Evolutionary conservation across 2,797 vertebrate species (phyloP).

Genomic region (Microtus californicus): DNA sequence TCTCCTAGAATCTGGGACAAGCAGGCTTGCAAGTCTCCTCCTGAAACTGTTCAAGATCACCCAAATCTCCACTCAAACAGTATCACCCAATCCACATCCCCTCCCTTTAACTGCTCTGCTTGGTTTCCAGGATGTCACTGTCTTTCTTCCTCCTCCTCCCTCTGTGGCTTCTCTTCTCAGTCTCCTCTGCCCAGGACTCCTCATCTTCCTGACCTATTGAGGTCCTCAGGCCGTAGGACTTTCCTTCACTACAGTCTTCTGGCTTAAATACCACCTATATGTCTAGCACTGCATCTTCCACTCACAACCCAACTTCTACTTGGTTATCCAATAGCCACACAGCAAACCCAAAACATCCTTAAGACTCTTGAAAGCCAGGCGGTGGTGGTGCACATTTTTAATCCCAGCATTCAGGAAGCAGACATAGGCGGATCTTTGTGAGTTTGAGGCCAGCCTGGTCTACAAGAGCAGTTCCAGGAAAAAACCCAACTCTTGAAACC

Average conservation of each 20-base stretch:
- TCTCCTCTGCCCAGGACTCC: slow-evolving; percentile 36
- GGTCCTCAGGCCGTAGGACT: not conserved
- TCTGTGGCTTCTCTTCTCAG: not conserved
- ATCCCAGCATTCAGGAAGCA: too few relatives aligned
- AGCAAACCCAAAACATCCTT: slow-evolving; percentile 34
- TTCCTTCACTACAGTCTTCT: not conserved
- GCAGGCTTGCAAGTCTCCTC: not conserved
- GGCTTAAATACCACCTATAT: slow-evolving; percentile 15
- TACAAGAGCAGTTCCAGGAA: too few relatives aligned
- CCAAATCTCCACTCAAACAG: slow-evolving; percentile 26
- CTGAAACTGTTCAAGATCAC: slow-evolving; percentile 45
- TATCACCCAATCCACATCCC: not conserved
- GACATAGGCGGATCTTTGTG: too few relatives aligned
- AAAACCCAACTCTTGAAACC: slow-evolving; percentile 29
- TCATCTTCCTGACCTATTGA: not conserved
- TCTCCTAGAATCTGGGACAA: not conserved
- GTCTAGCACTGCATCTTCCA: not conserved
- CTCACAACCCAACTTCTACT: not conserved
- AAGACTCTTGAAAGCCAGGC: not conserved
- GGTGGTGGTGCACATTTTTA: too few relatives aligned
- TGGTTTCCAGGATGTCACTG: not conserved
- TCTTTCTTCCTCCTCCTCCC: not conserved
- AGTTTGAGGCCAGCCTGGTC: too few relatives aligned
- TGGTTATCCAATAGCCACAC: not conserved
- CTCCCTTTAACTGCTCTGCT: not conserved